Evolutionary conservation across 2,113 vertebrate species (phyloP).

Genomic region (Coreoperca whiteheadi): DNA sequence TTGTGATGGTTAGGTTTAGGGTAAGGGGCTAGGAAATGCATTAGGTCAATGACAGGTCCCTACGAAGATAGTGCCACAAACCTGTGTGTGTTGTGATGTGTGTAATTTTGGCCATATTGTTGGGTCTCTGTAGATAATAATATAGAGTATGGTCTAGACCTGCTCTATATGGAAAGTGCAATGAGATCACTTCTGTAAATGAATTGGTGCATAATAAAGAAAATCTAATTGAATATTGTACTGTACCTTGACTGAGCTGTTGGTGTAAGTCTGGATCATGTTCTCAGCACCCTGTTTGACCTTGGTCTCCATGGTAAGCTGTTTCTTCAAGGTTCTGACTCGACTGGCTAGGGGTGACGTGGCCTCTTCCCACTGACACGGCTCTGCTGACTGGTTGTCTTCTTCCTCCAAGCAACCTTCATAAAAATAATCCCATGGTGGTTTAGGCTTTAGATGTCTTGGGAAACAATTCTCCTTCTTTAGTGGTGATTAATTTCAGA

Average conservation of each 20-base stretch:
- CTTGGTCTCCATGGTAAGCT: slow-evolving; percentile 94
- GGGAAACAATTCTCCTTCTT: neutral
- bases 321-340: slow-evolving; percentile 89
- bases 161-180: too few relatives aligned
- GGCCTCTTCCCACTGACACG: slow-evolving; percentile 84
- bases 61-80: too few relatives aligned
- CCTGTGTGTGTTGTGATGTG: neutral
- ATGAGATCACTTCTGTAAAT: too few relatives aligned
- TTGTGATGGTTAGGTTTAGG: too few relatives aligned
- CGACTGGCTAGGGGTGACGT: slow-evolving; percentile 82
- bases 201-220: too few relatives aligned
- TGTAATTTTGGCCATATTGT: too few relatives aligned
- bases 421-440: neutral
- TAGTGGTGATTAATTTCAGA: neutral
- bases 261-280: slow-evolving; percentile 92
- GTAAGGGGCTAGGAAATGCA: too few relatives aligned
- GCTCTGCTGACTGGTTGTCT: slow-evolving; percentile 79
- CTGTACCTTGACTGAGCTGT: slow-evolving; percentile 87
- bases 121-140: too few relatives aligned
- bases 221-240: too few relatives aligned
- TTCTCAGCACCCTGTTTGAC: slow-evolving; percentile 98
- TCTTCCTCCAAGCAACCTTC: slow-evolving; percentile 51
- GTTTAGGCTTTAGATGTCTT: neutral
- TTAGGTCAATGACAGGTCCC: too few relatives aligned
- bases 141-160: too few relatives aligned